Conservation (phyloP, 2,113 vertebrate genomes). For the Pogonocichla stellata region DNA sequence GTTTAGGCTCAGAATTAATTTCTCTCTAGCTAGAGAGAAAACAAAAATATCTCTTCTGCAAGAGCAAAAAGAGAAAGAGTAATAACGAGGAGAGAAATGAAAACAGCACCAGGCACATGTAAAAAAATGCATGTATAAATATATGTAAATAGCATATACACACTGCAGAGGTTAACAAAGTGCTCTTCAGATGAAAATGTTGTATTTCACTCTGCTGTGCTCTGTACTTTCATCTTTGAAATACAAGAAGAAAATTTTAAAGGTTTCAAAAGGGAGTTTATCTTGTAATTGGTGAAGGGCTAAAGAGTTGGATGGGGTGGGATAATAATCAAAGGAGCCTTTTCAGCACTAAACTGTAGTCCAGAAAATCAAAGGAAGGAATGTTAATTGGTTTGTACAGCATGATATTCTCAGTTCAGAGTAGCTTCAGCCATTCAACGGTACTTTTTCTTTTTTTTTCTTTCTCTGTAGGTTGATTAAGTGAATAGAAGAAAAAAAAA, state of each 20-base stretch:
- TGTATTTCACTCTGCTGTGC: neutral
- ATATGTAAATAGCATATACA: neutral
- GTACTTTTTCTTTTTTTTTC: neutral
- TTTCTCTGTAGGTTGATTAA: slow-evolving; percentile 72
- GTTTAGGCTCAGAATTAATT: slow-evolving; percentile 48
- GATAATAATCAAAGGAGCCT: slow-evolving; percentile 22
- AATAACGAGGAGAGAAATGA: neutral
- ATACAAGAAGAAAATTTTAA: neutral
- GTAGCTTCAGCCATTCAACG: slow-evolving; percentile 33
- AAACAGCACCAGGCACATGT: neutral
- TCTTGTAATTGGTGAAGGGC: neutral
- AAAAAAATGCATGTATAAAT: neutral
- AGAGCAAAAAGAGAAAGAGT: neutral
- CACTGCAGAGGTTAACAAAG: neutral
- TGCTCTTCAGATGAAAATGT: neutral
- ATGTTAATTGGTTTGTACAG: slow-evolving; percentile 42
- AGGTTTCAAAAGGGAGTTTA: neutral
- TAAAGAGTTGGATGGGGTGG: neutral
- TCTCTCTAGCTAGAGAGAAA: slow-evolving; percentile 22
- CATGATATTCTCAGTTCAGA: neutral
- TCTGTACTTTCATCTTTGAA: neutral
- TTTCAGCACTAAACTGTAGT: neutral
- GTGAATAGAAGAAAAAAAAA: neutral
- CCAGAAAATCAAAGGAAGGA: slow-evolving; percentile 23
- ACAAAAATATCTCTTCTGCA: slow-evolving; percentile 13